Conservation (phyloP, 37 sponge, comb jelly and placozoan species). For the Chondrilla cf. caribensis region DNA sequence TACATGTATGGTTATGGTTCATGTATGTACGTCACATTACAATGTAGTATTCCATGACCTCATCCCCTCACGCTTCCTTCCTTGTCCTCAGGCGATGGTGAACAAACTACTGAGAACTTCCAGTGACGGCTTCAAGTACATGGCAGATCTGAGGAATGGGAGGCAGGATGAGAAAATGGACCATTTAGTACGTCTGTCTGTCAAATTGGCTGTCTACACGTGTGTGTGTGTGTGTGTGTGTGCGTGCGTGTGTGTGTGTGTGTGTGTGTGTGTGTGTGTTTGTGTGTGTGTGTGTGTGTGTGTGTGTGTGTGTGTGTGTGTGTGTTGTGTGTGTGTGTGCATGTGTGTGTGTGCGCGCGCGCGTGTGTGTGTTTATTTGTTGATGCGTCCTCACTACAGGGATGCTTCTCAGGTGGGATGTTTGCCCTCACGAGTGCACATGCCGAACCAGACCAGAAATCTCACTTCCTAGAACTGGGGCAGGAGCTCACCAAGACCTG, state of each 20-base stretch:
- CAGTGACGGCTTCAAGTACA: constrained; percentile 35
- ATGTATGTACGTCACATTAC: too few species aligned
- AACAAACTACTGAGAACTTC: constrained; percentile 33
- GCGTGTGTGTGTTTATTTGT: neutral
- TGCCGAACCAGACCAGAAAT: constrained; percentile 31
- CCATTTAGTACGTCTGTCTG: constrained; percentile 55
- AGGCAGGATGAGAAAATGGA: constrained; percentile 74
- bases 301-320: constrained; percentile 19
- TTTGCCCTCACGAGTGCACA: constrained; percentile 68
- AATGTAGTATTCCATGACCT: too few species aligned
- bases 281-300: constrained; percentile 21
- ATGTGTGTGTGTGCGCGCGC: neutral
- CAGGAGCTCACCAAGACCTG: constrained; percentile 65
- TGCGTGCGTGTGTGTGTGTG: constrained; percentile 34
- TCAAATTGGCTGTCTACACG: neutral
- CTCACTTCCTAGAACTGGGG: constrained; percentile 59
- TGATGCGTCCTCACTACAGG: constrained; percentile 16
- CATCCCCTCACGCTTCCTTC: too few species aligned
- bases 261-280: constrained; percentile 25
- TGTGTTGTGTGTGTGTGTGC: constrained; percentile 16
- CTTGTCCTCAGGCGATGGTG: constrained; percentile 39
- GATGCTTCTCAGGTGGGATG: constrained; percentile 88
- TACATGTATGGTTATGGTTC: too few species aligned
- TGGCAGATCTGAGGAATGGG: constrained; percentile 74
- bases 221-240: constrained; percentile 42